Conservation (phyloP, 2,113 vertebrate genomes). For the Myxocyprinus asiaticus region DNA sequence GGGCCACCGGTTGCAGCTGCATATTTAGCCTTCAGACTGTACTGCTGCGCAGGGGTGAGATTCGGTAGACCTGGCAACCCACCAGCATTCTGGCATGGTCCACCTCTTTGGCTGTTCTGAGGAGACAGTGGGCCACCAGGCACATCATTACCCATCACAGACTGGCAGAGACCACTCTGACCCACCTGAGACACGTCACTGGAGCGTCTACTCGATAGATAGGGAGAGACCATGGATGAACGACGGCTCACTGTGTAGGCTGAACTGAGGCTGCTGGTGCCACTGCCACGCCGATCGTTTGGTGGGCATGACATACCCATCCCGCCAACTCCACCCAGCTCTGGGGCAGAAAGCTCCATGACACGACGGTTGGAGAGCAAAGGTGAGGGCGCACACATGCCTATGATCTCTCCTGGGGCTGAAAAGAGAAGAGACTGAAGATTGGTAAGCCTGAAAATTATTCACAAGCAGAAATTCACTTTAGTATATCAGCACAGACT, state of each 20-base stretch:
- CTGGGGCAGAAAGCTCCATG: constrained; percentile 75
- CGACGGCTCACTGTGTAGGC: constrained; percentile 94
- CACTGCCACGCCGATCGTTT: constrained; percentile 85
- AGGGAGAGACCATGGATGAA: constrained; percentile 87
- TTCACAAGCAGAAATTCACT: no score
- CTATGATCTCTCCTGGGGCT: constrained; percentile 76
- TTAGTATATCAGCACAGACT: no score
- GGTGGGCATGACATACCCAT: constrained; percentile 57
- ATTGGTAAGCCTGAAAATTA: not conserved
- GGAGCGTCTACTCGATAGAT: constrained; percentile 79
- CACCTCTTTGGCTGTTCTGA: constrained; percentile 70
- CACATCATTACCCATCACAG: constrained; percentile 61
- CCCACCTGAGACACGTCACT: constrained; percentile 77
- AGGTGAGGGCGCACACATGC: constrained; percentile 68
- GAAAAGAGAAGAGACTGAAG: constrained; percentile 28
- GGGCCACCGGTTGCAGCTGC: constrained; percentile 87
- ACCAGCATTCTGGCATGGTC: constrained; percentile 62
- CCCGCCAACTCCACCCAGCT: constrained; percentile 60
- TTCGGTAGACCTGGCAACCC: constrained; percentile 79
- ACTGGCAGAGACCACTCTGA: constrained; percentile 57
- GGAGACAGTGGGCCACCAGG: constrained; percentile 75
- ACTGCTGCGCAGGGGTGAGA: constrained; percentile 89
- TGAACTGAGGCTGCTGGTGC: constrained; percentile 90
- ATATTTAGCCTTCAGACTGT: constrained; percentile 90
- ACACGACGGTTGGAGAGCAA: constrained; percentile 79